These are phyloP conservation scores for Hofmannophila pseudospretella DNA, from an alignment of 2,888 invertebrate species.

Conservation along the genomic window DNA sequence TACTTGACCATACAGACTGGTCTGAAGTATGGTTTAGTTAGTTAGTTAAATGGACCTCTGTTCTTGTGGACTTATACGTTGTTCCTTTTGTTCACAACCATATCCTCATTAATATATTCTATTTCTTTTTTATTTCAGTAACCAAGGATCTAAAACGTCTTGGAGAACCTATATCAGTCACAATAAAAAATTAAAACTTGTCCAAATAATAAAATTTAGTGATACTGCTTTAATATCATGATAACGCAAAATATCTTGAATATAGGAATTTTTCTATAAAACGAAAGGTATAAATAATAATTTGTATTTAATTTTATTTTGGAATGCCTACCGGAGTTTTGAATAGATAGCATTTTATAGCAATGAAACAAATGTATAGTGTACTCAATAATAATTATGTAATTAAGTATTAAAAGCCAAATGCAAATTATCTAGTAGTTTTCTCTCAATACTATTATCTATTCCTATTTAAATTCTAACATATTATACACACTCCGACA, in stretches of 20 bases:
- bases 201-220: constrained; percentile 74
- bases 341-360: constrained; percentile 78
- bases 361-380: constrained; percentile 77
- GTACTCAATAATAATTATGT: constrained; percentile 76
- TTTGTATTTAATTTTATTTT: constrained; percentile 70
- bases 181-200: constrained; percentile 64
- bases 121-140: constrained; percentile 53
- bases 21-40: too few species aligned
- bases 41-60: too few species aligned
- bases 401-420: constrained; percentile 78
- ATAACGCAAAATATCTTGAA: constrained; percentile 72
- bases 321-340: constrained; percentile 75
- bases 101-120: too few species aligned
- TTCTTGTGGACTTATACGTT: too few species aligned
- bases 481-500: too few species aligned
- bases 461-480: constrained; percentile 5
- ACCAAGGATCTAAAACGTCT: constrained; percentile 46
- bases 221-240: constrained; percentile 78
- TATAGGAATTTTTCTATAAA: constrained; percentile 76
- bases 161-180: constrained; percentile 55
- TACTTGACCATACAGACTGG: too few species aligned
- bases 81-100: too few species aligned
- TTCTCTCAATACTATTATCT: constrained; percentile 14
- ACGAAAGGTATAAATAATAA: constrained; percentile 63
- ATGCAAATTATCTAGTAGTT: constrained; percentile 53